Evolutionary conservation across 2,113 vertebrate species (phyloP).

Genomic region (Charina bottae): DNA sequence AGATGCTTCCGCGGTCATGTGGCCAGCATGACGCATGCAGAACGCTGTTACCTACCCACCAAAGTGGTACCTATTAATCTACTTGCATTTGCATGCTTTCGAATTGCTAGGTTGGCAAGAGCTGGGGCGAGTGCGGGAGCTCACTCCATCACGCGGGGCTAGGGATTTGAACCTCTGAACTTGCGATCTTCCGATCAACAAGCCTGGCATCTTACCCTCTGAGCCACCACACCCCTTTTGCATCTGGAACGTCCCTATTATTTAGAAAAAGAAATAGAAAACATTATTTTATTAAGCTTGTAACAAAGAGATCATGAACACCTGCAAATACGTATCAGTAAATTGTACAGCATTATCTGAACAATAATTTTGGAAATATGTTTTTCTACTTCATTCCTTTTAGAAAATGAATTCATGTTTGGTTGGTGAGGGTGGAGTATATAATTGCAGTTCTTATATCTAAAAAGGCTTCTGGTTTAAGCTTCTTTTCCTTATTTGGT

Average conservation of each 20-base stretch:
- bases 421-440: neutral
- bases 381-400: constrained; percentile 36
- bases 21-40: too few relatives aligned
- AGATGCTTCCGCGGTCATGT: too few relatives aligned
- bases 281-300: constrained; percentile 28
- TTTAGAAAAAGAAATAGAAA: neutral
- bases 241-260: neutral
- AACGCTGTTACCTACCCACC: too few relatives aligned
- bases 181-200: too few relatives aligned
- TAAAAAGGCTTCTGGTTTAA: neutral
- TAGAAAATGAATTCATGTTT: constrained; percentile 45
- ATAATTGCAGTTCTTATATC: neutral
- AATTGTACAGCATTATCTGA: constrained; percentile 45
- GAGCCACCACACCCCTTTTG: too few relatives aligned
- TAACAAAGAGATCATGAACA: constrained; percentile 31
- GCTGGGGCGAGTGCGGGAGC: too few relatives aligned
- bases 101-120: too few relatives aligned
- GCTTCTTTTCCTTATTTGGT: neutral
- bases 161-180: too few relatives aligned
- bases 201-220: too few relatives aligned
- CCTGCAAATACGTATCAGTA: constrained; percentile 27
- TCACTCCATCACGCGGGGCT: too few relatives aligned
- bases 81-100: too few relatives aligned
- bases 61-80: too few relatives aligned
- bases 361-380: constrained; percentile 12